Evolutionary conservation across 2,797 vertebrate species (phyloP), one percentile per base, ranked within the genome.

Genomic region (Pitangus sulphuratus): DNA sequence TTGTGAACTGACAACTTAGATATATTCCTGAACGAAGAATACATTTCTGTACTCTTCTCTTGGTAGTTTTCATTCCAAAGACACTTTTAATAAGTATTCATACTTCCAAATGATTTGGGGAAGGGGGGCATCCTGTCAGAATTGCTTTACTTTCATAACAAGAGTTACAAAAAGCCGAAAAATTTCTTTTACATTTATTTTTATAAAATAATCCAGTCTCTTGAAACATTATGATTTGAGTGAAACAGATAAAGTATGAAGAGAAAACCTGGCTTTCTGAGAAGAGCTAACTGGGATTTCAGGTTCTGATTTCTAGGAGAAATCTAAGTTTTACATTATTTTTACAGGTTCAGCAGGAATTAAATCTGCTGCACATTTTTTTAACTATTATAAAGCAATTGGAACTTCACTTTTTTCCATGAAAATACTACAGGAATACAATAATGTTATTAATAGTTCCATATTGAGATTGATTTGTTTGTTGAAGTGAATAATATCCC

Each of bases 41-140:
- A 15, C 0, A 18, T 62, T 80, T 72, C 11, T 70, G 3, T 35
- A 35, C 5, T 20, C 2, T 35, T 44, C 2, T 53, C 7, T 42
- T 35, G 11, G 9, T 51, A 25, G 1, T 40, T 37, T 79, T 57
- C n/a, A 15, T 79, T 75, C 17, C 17, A 71, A 66, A 35, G 28
- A 47, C 3, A n/a, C 15, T 84, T 89, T 71, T 30, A 13, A 30
- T 35, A 40, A 53, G 3, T 39, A 45, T 39, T 69, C 11, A 40
- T 17, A 21, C 5, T 35, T 72, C 19, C 9, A 62, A 53, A 68
- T 35, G 0, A 40, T 30, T 53, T 87, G 39, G 39, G 39, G 39
- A 13, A 39, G 9, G n/a, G 16, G 37, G 33, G 50, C 0, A 57
- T 39, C 28, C 11, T 31, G 9, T 26, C 0, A 0, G 17, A 76